phyloP scores from a whole-genome alignment of 2,113 vertebrate genomes.

The Willisornis vidua region DNA sequence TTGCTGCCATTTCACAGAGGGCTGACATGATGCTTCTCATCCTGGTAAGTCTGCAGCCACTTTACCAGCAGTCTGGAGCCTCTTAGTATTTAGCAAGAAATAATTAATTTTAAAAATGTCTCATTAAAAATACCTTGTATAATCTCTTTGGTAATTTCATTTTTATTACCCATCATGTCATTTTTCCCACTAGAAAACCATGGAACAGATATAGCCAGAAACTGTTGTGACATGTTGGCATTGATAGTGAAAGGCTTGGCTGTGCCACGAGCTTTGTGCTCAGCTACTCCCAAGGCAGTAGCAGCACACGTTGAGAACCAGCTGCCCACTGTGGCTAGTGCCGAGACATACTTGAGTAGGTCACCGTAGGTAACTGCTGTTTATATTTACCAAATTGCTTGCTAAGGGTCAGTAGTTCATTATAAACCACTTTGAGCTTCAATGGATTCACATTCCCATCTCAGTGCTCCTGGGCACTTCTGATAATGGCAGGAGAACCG shows the following conservation, averaged over 20 bases:
- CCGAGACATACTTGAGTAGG: background rate
- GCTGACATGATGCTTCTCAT: background rate
- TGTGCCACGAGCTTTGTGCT: background rate
- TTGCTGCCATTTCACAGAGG: background rate
- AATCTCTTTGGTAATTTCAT: background rate
- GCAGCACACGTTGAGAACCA: background rate
- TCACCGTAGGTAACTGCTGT: background rate
- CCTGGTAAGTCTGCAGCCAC: background rate
- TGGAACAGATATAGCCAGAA: background rate
- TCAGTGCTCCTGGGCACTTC: background rate
- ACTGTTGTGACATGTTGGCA: background rate
- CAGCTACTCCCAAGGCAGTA: background rate
- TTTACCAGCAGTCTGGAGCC: background rate
- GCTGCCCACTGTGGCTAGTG: background rate
- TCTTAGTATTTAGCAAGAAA: background rate
- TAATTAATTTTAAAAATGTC: background rate
- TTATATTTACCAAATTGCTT: background rate
- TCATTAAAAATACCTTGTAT: background rate
- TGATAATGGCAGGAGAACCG: background rate
- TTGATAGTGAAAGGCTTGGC: background rate
- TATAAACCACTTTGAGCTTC: background rate
- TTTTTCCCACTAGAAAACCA: background rate
- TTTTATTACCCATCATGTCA: background rate
- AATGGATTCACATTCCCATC: fast-evolving
- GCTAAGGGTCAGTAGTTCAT: background rate